Base-by-base conservation (phyloP, 2,888 invertebrate genomes). In the Clitarchus hookeri region DNA sequence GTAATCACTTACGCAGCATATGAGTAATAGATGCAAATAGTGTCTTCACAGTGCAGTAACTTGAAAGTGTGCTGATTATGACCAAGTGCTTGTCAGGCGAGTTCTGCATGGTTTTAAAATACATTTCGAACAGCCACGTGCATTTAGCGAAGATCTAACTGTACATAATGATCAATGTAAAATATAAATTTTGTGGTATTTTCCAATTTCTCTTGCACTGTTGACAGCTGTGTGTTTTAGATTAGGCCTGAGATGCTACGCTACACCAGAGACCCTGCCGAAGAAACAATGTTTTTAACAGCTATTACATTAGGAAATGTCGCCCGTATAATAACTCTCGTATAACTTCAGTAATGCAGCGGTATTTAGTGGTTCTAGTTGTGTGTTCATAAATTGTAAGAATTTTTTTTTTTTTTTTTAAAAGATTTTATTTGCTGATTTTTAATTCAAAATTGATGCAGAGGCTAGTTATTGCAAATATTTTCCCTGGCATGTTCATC, bases 181-280 rank as follows among this genome's bases (percentile, higher is more conserved):
- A 65, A 11, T 65, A 65, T 65, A 65, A 65, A 65, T 65, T 65
- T 65, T 19, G 65, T 65, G 65, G 65, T 65, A 65, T 65, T 65
- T 65, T 65, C 65, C 65, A 65, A 16, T 65, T n/a, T 65, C 65
- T 65, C 65, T 65, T 65, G 65, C 65, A 65, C 65, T 65, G 65
- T 65, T 19, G 8, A 65, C 65, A 65, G 65, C 65, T 65, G 23
- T 65, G 65, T 65, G 65, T 65, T 53, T 53, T 65, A 65, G 65
- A 65, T n/a, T 65, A 65, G 65, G 65, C 65, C 19, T 65, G 65
- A 65, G 16, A 65, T 65, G 65, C 65, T 65, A n/a, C 16, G 65
- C 65, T 65, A 65, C 65, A 65, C 65, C 19, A 65, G 65, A 65
- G n/a, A 65, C 65, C 65, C 65, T 65, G 1, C 16, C 3, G 16